These are phyloP conservation scores for Lithosia quadra DNA, from an alignment of 2,888 invertebrate species.

Conservation along the genomic window DNA sequence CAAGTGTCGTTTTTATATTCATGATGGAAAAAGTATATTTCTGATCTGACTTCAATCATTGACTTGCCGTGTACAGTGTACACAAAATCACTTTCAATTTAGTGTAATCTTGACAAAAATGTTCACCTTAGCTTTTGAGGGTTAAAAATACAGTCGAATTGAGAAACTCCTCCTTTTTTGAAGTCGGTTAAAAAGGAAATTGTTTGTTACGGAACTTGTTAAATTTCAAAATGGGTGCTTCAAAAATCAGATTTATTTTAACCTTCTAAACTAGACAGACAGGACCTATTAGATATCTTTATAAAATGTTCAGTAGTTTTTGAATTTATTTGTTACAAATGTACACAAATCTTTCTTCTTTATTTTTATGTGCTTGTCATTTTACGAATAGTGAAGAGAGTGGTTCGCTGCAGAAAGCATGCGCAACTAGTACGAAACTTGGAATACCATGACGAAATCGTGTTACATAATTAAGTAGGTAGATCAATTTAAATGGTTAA, in stretches of 20 bases:
- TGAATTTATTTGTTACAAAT: too few relatives aligned
- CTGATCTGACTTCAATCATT: too few relatives aligned
- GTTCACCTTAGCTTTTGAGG: neutral
- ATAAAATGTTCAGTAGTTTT: too few relatives aligned
- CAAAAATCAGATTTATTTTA: neutral
- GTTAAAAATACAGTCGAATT: too few relatives aligned
- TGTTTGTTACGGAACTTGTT: neutral
- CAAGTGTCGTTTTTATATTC: neutral
- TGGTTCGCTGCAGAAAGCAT: neutral
- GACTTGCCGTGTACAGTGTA: too few relatives aligned
- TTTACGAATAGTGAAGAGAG: neutral
- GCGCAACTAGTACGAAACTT: constrained; percentile 13
- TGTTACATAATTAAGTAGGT: constrained; percentile 27
- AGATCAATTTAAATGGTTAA: constrained; percentile 31
- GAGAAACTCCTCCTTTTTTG: too few relatives aligned
- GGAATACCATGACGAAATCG: constrained; percentile 36
- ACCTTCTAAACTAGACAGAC: too few relatives aligned
- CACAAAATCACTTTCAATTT: too few relatives aligned
- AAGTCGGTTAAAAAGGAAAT: neutral
- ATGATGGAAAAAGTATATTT: neutral
- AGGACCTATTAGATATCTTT: neutral
- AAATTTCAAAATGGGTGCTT: neutral
- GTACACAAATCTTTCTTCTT: neutral
- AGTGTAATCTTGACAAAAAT: neutral
- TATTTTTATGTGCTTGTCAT: neutral